Evolutionary conservation across 92 coral and sea anemone genomes (phyloP), one percentile per base, ranked within the genome.

Genomic region (Palythoa grandis): DNA sequence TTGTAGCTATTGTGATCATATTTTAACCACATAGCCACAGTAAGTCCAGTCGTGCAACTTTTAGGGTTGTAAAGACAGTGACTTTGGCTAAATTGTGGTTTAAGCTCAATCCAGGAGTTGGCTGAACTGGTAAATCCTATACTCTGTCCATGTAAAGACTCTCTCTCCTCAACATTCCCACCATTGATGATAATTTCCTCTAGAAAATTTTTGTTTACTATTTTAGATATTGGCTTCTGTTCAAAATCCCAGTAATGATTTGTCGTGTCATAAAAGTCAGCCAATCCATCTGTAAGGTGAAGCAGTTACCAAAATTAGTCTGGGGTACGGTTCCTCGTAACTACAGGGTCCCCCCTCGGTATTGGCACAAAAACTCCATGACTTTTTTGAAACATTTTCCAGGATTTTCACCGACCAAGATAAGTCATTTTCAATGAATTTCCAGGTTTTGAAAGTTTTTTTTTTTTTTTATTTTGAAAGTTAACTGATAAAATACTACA

Each of bases 161-260:
- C 67, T 35, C 83, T 61, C 15, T 61, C 72, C 17, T 7, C 58
- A 0, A 47, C 72, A 17, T 35, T 43, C 13, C 37, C 23, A 20
- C 85, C 93, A 38, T 89, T 85, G 1, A 61, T 39, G 1, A 40
- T 17, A 15, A 90, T 14, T 52, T 19, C 7, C 19, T 39, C 14
- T 1, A 29, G 35, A 29, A 89, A 90, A 35, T 8, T 87, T 5
- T 14, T 54, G 74, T 92, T 89, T 66, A 38, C 29, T 29, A 90
- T 85, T 43, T 74, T 23, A 22, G 74, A 52, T 70, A 70, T 29
- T 19, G 79, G 65, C 0, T 60, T 50, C 71, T 92, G 93, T 10
- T 92, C 91, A 83, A 92, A 92, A 85, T 92, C 84, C 95, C 95
- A 92, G 82, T 85, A 92, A 73, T 92, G 95, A 47, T 80, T 76